A percentile compares a stretch with the other conserved stretches of the same genome.
Conservation (phyloP, 2,113 vertebrate species). For the Trematocara marginatum region DNA sequence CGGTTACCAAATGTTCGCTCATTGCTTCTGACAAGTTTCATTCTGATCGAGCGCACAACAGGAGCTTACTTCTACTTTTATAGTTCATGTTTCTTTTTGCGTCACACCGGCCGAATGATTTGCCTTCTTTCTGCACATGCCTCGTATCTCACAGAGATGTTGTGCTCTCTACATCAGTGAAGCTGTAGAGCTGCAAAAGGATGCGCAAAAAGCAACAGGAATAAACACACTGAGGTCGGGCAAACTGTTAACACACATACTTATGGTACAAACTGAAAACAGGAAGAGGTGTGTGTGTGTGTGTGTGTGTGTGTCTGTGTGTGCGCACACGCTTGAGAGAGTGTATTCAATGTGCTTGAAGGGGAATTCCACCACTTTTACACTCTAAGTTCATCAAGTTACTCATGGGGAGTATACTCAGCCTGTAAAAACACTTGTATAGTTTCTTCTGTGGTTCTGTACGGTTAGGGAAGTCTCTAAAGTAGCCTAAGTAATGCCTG, state of each 20-base stretch:
- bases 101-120: background rate
- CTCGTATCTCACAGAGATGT: background rate
- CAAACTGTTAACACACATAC: constrained; percentile 13
- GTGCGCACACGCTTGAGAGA: rapidly evolving
- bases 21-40: background rate
- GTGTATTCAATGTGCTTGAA: constrained; percentile 1
- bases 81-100: background rate
- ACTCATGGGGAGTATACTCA: background rate
- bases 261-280: constrained; percentile 47
- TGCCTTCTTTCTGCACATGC: background rate
- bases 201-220: constrained; percentile 12
- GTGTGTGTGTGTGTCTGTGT: background rate
- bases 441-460: background rate
- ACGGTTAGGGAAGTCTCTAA: background rate
- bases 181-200: background rate
- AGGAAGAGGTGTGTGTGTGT: constrained; percentile 38
- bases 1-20: constrained; percentile 7
- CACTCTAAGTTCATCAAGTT: background rate
- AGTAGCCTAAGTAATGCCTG: background rate
- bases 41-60: background rate
- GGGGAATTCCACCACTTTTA: constrained; percentile 42
- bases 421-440: background rate
- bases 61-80: background rate
- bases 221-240: constrained; percentile 4
- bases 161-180: background rate